These are phyloP conservation scores for Cherax destructor DNA, from an alignment of 1,140 invertebrate species.

Conservation along the genomic window DNA sequence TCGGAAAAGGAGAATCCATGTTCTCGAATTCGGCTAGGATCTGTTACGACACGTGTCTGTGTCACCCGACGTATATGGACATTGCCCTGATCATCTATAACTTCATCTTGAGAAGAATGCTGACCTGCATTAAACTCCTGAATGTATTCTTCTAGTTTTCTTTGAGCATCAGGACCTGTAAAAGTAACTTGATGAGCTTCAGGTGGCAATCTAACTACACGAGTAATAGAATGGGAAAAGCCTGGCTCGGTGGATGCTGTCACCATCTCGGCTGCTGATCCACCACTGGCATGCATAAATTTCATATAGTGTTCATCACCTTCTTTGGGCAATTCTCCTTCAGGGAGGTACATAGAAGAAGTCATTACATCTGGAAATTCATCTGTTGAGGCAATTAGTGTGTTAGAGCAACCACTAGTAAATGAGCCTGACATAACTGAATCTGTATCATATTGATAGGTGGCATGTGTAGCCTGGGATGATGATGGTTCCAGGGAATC, in stretches of 20 bases:
- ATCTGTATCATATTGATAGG: constrained; percentile 88
- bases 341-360: constrained; percentile 70
- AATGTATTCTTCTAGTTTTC: constrained; percentile 77
- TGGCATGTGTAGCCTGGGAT: constrained; percentile 86
- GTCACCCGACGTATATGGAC: constrained; percentile 77
- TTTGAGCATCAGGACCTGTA: constrained; percentile 77
- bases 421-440: constrained; percentile 88
- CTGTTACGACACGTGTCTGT: constrained; percentile 77
- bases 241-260: constrained; percentile 47
- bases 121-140: constrained; percentile 78
- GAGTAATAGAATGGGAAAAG: constrained; percentile 71
- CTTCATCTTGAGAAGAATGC: constrained; percentile 77
- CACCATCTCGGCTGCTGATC: constrained; percentile 47
- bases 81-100: constrained; percentile 77
- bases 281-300: constrained; percentile 51
- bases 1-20: constrained; percentile 71
- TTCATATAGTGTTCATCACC: constrained; percentile 31
- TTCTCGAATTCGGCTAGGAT: constrained; percentile 66
- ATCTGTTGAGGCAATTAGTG: constrained; percentile 84
- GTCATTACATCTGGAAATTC: constrained; percentile 70
- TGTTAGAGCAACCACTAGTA: constrained; percentile 85
- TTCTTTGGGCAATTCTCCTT: constrained; percentile 59
- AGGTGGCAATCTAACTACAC: constrained; percentile 77
- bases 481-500: constrained; percentile 77
- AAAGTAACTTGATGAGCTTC: constrained; percentile 79